A percentile compares a stretch with the other conserved stretches of the same genome.
phyloP scores from a whole-genome alignment of 2,888 invertebrate genomes.

The Euplagia quadripunctaria region DNA sequence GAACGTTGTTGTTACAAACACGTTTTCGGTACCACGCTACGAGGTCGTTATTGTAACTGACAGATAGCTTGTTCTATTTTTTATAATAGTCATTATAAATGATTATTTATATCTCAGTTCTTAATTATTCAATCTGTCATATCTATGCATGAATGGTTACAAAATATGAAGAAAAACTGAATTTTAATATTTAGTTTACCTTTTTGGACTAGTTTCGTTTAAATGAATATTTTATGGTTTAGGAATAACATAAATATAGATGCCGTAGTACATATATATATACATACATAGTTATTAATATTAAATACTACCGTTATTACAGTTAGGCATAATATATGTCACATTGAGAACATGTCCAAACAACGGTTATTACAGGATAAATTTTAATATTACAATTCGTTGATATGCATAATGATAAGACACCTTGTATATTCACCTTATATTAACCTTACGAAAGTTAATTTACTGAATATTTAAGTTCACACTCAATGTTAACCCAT shows the following conservation, averaged over 20 bases:
- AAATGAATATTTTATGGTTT: neutral
- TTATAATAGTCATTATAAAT: neutral
- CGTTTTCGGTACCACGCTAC: neutral
- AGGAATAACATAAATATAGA: conserved; percentile 32
- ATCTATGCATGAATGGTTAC: neutral
- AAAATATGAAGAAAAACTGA: neutral
- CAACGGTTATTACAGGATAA: conserved; percentile 53
- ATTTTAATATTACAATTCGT: conserved; percentile 78
- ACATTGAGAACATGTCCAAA: conserved; percentile 52
- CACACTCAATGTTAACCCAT: conserved; percentile 59
- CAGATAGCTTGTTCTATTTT: neutral
- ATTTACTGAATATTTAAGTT: conserved; percentile 56
- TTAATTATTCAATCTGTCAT: neutral
- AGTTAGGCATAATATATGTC: conserved; percentile 46
- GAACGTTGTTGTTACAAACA: neutral
- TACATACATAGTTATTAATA: conserved; percentile 28
- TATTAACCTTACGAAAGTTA: conserved; percentile 78
- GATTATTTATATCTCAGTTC: neutral
- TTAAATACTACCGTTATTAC: conserved; percentile 39
- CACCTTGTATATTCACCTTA: conserved; percentile 84
- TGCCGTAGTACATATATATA: conserved; percentile 25
- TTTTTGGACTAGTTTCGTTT: conserved; percentile 32
- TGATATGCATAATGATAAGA: conserved; percentile 87
- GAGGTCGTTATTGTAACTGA: neutral
- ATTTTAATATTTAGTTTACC: neutral